Evolutionary conservation across 2,113 vertebrate species (phyloP).

Genomic region (Paralichthys olivaceus): DNA sequence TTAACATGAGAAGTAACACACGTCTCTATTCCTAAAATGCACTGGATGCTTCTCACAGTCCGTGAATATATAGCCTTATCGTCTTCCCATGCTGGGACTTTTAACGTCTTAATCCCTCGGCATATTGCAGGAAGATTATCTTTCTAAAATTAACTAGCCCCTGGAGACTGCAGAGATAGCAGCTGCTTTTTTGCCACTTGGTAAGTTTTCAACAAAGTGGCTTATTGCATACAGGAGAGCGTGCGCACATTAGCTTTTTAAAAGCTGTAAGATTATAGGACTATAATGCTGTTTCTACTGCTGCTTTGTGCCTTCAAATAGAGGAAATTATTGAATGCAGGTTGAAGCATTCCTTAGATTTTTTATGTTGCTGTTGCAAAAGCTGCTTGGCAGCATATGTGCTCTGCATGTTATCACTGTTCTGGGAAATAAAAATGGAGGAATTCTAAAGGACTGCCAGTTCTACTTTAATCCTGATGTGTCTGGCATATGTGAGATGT

Average conservation of each 20-base stretch:
- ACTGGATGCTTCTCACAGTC: constrained; percentile 36
- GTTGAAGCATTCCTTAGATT: constrained; percentile 31
- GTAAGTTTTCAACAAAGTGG: constrained; percentile 75
- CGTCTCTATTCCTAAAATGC: constrained; percentile 50
- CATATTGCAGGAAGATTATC: constrained; percentile 82
- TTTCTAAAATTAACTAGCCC: constrained; percentile 82
- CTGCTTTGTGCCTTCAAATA: constrained; percentile 34
- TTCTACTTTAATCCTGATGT: constrained; percentile 24
- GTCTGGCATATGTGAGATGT: constrained; percentile 52
- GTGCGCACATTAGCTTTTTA: constrained; percentile 59
- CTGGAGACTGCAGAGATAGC: constrained; percentile 79
- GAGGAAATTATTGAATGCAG: constrained; percentile 40
- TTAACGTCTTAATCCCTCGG: constrained; percentile 77
- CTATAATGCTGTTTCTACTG: constrained; percentile 41
- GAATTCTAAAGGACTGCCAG: constrained; percentile 52
- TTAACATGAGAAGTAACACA: constrained; percentile 52
- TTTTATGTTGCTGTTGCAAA: constrained; percentile 26
- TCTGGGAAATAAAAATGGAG: constrained; percentile 51
- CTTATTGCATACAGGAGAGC: constrained; percentile 60
- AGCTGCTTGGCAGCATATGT: constrained; percentile 47
- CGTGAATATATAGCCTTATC: constrained; percentile 59
- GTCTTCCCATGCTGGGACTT: constrained; percentile 61
- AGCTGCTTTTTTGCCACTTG: constrained; percentile 77
- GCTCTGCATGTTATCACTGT: constrained; percentile 47
- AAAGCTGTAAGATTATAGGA: constrained; percentile 53